Conservation (phyloP, 1,140 invertebrate species). For the Babylonia areolata region DNA sequence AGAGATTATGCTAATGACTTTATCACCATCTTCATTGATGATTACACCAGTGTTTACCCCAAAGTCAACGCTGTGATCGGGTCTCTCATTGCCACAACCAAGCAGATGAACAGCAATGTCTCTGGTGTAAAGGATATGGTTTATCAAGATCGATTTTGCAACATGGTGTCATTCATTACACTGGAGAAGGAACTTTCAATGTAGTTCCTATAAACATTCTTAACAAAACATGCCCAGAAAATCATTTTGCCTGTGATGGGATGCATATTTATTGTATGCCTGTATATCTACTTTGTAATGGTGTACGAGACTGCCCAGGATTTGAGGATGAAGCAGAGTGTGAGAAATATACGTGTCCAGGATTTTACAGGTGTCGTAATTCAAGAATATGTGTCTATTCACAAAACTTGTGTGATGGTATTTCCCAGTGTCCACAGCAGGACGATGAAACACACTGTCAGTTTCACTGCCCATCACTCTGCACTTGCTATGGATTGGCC, state of each 20-base stretch:
- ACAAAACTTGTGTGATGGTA: constrained; percentile 22
- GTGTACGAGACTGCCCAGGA: constrained; percentile 11
- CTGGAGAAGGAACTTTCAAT: neutral
- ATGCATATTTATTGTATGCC: neutral
- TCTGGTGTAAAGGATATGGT: no score
- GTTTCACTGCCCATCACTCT: constrained; percentile 46
- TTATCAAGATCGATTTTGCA: no score
- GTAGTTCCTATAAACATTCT: neutral
- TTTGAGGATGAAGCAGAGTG: neutral
- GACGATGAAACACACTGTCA: constrained; percentile 42
- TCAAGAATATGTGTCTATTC: constrained; percentile 29
- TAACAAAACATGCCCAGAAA: neutral
- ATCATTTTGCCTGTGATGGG: neutral
- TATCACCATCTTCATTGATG: no score
- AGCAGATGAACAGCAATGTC: neutral
- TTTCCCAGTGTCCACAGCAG: constrained; percentile 30
- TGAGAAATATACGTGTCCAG: constrained; percentile 29
- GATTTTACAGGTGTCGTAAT: constrained; percentile 27
- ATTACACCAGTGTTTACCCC: neutral
- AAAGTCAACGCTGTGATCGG: neutral
- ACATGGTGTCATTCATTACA: neutral
- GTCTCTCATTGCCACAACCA: neutral
- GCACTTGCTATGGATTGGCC: constrained; percentile 20
- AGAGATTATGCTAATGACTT: no score
- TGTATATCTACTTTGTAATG: constrained; percentile 17